Evolutionary conservation across 2,113 vertebrate genomes (phyloP), one percentile per base, ranked within the genome.

Genomic region (Chascanopsetta lugubris): DNA sequence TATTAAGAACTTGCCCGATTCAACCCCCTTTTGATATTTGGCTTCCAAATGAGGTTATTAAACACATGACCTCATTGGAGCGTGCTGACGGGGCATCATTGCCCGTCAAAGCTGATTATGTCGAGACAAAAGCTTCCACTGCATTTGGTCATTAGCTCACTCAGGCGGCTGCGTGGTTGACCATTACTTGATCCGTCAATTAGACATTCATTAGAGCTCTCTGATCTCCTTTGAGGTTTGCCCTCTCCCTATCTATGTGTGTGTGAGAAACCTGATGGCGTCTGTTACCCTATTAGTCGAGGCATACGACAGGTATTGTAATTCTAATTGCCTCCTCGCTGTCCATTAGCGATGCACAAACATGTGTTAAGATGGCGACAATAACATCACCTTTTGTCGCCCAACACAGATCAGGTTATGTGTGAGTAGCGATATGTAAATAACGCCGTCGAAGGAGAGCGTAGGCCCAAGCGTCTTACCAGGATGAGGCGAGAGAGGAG

Each of bases 101-200:
- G 38, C 50, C 9, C 45, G 61, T 78, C 45, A 71, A 73, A 75
- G 48, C 59, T 60, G 75, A 77, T 83, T 80, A 76, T 12, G 26
- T 56, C 32, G 54, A 61, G 30, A 80, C 70, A 45, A 78, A 85
- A 69, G 81, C 73, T 64, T 76, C 58, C 26, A 61, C 54, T 66
- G 50, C 24, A 27, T 7, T 18, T 30, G 29, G 49, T 27, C 0
- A 17, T 56, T 8, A 61, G 55, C 55, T 47, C 51, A 61, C 70
- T 76, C 69, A 8, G 24, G 18, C 61, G 32, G 45, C 27, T 83
- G 59, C 63, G 68, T 72, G 20, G 67, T n/a, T 75, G 82, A 71
- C 56, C 75, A 71, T 81, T 70, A 77, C 69, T 56, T 83, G 46
- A 76, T 76, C 57, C 67, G 61, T 73, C 75, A 80, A 68, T 83